Evolutionary conservation across 1,140 invertebrate genomes (phyloP), one percentile per base, ranked within the genome.

Genomic region (Eufriesea mexicana): DNA sequence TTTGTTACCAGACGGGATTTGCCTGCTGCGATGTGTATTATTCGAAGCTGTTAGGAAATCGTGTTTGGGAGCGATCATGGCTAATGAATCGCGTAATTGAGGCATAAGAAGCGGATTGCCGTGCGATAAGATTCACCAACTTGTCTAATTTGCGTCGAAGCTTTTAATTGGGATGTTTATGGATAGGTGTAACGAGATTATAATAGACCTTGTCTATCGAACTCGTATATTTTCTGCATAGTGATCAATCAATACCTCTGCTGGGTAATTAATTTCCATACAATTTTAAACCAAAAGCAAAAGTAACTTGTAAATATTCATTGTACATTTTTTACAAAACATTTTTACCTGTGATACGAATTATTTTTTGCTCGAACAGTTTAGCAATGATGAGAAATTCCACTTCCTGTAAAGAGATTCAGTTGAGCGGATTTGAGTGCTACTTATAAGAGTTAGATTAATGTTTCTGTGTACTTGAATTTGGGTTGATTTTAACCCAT

Each of bases 41-140:
- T 72, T 72, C 20, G 70, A 55, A 42, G 70, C 49, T 55, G 70
- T 55, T 55, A 35, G 70, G 70, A 28, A 72, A 72, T 72, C 70
- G 70, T 23, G 57, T 9, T 25, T 49, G 12, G 45, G 6, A 25
- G n/a, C 66, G 49, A 72, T 72, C 23, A 49, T 42, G 70, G 49
- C 28, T 72, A 72, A 72, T 72, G 51, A 72, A 55, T 35, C 51
- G 28, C 16, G 70, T 42, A 72, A 72, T 55, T 55, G 51, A 55
- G 51, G 28, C 51, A 12, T 72, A 72, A 72, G 5, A 51, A 42
- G 70, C 70, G 70, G 55, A 72, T 55, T 72, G 42, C 20, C 28
- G 18, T 0, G 25, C 20, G 70, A 72, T 55, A 72, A 55, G 51
- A 55, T 55, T 72, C 23, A 35, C 28, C n/a, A 55, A 55, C 51